Evolutionary conservation across 2,797 vertebrate species (phyloP).

Genomic region (Botia kubotai): DNA sequence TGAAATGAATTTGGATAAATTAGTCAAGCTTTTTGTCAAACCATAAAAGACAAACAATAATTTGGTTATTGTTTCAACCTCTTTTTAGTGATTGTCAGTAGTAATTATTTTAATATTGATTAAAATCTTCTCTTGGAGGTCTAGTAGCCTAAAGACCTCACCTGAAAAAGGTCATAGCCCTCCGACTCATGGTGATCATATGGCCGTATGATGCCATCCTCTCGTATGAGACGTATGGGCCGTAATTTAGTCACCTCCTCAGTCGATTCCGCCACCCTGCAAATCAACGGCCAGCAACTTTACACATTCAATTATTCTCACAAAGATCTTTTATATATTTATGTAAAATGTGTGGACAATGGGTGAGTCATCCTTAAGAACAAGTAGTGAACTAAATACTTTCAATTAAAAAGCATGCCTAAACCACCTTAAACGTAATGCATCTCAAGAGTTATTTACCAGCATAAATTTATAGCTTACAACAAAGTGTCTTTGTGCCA

Average conservation of each 20-base stretch:
- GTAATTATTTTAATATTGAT: constrained; percentile 3
- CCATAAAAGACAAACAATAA: neutral
- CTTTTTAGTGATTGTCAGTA: constrained; percentile 5
- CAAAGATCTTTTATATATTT: neutral
- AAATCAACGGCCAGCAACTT: constrained; percentile 44
- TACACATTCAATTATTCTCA: neutral
- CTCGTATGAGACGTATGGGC: constrained; percentile 87
- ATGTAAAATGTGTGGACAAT: constrained; percentile 11
- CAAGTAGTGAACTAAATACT: constrained; percentile 10
- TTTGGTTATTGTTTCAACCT: neutral
- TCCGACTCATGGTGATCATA: constrained; percentile 87
- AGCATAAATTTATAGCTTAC: neutral
- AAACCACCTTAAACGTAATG: constrained; percentile 18
- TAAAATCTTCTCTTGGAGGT: neutral
- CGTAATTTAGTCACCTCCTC: constrained; percentile 92
- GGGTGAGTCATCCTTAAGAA: constrained; percentile 18
- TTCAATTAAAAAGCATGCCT: constrained; percentile 26
- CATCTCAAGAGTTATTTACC: constrained; percentile 19
- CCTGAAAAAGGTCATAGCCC: constrained; percentile 94
- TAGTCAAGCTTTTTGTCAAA: constrained; percentile 3
- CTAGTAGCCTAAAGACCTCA: constrained; percentile 63
- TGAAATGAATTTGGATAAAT: neutral
- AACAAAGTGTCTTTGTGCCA: constrained; percentile 26
- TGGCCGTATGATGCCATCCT: constrained; percentile 93
- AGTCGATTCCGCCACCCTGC: constrained; percentile 90